phyloP scores from a whole-genome alignment of 1,140 invertebrate species.

The Planococcus citri region DNA sequence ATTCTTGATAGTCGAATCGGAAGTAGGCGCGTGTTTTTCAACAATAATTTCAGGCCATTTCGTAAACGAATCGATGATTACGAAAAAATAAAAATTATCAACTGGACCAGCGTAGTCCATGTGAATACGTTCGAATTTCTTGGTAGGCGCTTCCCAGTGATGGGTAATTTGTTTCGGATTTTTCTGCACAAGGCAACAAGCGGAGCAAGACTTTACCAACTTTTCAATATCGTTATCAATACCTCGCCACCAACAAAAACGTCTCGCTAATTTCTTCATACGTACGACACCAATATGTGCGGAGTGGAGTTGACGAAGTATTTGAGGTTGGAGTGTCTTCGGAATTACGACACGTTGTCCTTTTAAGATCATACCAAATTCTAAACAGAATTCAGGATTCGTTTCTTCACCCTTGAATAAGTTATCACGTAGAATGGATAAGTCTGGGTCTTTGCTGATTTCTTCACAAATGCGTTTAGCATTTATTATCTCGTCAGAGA shows the following conservation, averaged over 20 bases:
- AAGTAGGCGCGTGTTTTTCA: constrained; percentile 7
- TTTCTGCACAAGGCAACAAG: constrained; percentile 27
- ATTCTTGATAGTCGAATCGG: constrained; percentile 4
- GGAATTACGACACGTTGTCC: constrained; percentile 24
- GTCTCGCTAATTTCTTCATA: constrained; percentile 32
- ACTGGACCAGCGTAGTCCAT: constrained; percentile 39
- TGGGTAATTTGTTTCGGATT: constrained; percentile 25
- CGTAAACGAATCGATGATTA: constrained; percentile 34
- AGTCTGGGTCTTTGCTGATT: background rate
- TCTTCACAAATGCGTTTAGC: background rate
- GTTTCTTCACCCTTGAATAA: background rate
- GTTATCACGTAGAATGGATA: background rate
- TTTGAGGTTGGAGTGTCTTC: constrained; percentile 4
- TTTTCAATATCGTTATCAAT: constrained; percentile 28
- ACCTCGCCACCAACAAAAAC: background rate
- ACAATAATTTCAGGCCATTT: constrained; percentile 30
- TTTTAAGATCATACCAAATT: constrained; percentile 22
- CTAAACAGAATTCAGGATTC: constrained; percentile 14
- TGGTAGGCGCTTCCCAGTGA: constrained; percentile 26
- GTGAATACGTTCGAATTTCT: constrained; percentile 36
- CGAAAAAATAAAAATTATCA: constrained; percentile 32
- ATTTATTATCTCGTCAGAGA: background rate
- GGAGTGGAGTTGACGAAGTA: constrained; percentile 24
- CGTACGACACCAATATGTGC: constrained; percentile 28
- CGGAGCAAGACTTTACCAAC: constrained; percentile 22